Evolutionary conservation across 2,888 invertebrate species (phyloP), one percentile per base, ranked within the genome.

Genomic region (Phyllotreta striolata): DNA sequence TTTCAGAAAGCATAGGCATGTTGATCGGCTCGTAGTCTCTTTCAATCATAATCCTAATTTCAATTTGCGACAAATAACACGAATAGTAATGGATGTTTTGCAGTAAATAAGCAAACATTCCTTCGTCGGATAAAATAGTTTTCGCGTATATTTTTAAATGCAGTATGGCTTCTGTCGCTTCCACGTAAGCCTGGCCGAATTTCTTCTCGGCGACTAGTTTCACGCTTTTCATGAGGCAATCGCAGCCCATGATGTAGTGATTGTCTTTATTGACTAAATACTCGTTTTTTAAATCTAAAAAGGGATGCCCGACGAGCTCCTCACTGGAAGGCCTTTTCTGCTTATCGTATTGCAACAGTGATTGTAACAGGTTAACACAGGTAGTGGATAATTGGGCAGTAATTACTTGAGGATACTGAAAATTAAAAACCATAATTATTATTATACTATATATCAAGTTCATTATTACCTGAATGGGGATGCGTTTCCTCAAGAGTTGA

Each of bases 341-440:
- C 35, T 62, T 64, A 14, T 67, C 67, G 24, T 63, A 67, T 38
- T 44, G 52, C 24, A 67, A 43, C 14, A 67, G 46, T 54, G 55
- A 56, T 49, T 40, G 60, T 6, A 67, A 7, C 13, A 67, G 37
- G 44, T 56, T 40, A 8, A 64, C 37, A 54, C 67, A 67, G 3
- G 54, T 35, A 12, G 13, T 38, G 41, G 64, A 47, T 9, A 64
- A 10, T 6, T 44, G 40, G 12, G 14, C 37, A 7, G 39, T 14
- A 9, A 46, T 47, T 13, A 37, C n/a, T 5, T 10, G 47, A 2
- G 59, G 57, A 34, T 40, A 64, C 67, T 67, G 49, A 54, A 64
- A 62, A 47, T 24, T 4, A 24, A 24, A 24, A 24, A 24, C 24
- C 1, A 24, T 24, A 24, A 24, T 3, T 24, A 24, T 24, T 24